Base-by-base conservation (phyloP, 1,140 invertebrate species). In the Thaumatotibia leucotreta region DNA sequence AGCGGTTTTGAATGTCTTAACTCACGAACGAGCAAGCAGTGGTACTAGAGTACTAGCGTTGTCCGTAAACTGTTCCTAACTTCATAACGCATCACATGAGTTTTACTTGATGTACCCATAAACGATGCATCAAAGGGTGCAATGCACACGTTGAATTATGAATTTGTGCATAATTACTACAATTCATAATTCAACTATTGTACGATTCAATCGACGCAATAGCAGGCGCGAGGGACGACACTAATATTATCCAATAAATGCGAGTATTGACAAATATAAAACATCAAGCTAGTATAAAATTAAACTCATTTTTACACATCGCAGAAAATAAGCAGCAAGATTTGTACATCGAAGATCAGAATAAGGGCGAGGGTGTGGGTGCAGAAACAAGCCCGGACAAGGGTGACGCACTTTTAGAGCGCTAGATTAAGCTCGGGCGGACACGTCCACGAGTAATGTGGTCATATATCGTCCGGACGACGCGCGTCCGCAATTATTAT, bases 1-100 rank as follows among this genome's bases (percentile, higher is more conserved):
- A 91, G 88, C 88, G 88, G 88, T 91, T 91, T 91, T 91, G 88
- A 91, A 91, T 91, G 88, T 91, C 86, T 91, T 91, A 89, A 91
- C 88, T 89, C 88, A 87, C 83, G 85, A 86, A 83, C 84, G 80
- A 78, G 83, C 81, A 76, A 79, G 74, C 77, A 81, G 65, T 83
- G 75, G 61, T 76, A 74, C 77, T 73, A 70, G 31, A 75, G 72
- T 68, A 73, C 78, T 76, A 64, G 76, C 80, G 86, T 84, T 83
- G 87, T 82, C 77, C 74, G 74, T 74, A 69, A 87, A 88, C 84
- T 79, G 83, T 84, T 85, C 66, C 76, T 72, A 82, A 84, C 79
- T 76, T 77, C 76, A 75, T 70, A 64, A 35, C 66, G 66, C 64
- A 65, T 20, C 32, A 14, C 1, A 24, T 29, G 49, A 14, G 58